A percentile compares a stretch with the other conserved stretches of the same genome.
These are phyloP conservation scores for Poecilia gillii DNA, from an alignment of 2,797 vertebrate genomes.

Conservation along the genomic window DNA sequence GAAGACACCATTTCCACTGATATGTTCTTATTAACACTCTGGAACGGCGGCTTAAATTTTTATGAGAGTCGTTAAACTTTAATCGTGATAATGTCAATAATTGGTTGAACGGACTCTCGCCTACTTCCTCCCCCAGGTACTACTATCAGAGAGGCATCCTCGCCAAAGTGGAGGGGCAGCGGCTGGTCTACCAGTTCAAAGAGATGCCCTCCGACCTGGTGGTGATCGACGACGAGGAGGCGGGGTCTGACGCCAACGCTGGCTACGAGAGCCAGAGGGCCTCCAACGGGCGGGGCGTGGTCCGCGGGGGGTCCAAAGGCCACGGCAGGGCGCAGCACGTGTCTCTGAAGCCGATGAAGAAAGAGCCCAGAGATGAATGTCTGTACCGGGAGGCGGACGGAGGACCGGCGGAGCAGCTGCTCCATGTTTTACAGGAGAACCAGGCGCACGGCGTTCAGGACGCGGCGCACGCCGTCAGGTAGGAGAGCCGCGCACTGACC, in stretches of 20 bases:
- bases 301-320: conserved; percentile 61
- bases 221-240: conserved; percentile 86
- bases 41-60: conserved; percentile 12
- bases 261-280: conserved; percentile 71
- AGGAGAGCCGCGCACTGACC: conserved; percentile 15
- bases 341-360: conserved; percentile 76
- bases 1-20: conserved; percentile 25
- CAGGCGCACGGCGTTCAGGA: conserved; percentile 73
- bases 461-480: conserved; percentile 80
- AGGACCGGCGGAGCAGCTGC: conserved; percentile 71
- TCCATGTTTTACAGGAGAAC: conserved; percentile 77
- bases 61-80: conserved; percentile 21
- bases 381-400: conserved; percentile 65
- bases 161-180: conserved; percentile 91
- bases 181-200: conserved; percentile 92
- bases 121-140: conserved; percentile 76
- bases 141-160: conserved; percentile 92
- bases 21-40: conserved; percentile 23
- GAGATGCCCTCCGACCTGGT: conserved; percentile 91
- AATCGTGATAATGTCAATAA: conserved; percentile 3
- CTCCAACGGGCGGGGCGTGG: conserved; percentile 67
- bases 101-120: conserved; percentile 12
- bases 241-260: conserved; percentile 55
- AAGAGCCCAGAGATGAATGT: conserved; percentile 75
- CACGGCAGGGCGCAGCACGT: conserved; percentile 63